Conservation (phyloP, 2,113 vertebrate species). For the Nematolebias whitei region DNA sequence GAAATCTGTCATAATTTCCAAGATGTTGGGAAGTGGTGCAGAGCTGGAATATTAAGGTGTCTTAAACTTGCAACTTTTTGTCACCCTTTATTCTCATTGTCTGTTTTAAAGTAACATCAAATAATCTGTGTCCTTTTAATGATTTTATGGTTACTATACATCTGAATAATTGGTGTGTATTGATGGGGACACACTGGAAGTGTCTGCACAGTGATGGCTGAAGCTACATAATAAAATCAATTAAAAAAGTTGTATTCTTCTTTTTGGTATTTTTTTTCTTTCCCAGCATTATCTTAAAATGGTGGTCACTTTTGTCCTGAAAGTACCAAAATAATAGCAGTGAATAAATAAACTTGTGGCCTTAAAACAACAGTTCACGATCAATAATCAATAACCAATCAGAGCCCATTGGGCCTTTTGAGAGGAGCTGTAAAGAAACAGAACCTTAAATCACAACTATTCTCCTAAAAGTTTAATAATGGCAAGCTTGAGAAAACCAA, state of each 20-base stretch:
- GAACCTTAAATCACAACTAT: no score
- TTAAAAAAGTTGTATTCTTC: background rate
- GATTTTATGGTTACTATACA: background rate
- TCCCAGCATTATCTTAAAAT: no score
- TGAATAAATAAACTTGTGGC: no score
- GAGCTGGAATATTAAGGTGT: slow-evolving; percentile 46
- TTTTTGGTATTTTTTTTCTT: background rate
- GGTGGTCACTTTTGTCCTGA: no score
- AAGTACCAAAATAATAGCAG: no score
- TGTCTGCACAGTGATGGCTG: background rate
- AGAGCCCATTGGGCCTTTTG: no score
- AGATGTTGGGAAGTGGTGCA: slow-evolving; percentile 38
- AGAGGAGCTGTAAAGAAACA: no score
- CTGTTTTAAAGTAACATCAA: slow-evolving; percentile 1
- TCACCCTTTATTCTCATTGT: slow-evolving; percentile 18
- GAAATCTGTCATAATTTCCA: no score
- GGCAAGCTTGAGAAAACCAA: no score
- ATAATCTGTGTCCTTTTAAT: background rate
- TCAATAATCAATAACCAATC: no score
- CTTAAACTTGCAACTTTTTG: slow-evolving; percentile 40
- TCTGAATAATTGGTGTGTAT: background rate
- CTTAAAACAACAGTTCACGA: no score
- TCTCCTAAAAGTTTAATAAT: no score
- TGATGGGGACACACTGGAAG: background rate
- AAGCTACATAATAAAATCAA: background rate